Base-by-base conservation (phyloP, 2,888 invertebrate species). In the Nezara viridula region DNA sequence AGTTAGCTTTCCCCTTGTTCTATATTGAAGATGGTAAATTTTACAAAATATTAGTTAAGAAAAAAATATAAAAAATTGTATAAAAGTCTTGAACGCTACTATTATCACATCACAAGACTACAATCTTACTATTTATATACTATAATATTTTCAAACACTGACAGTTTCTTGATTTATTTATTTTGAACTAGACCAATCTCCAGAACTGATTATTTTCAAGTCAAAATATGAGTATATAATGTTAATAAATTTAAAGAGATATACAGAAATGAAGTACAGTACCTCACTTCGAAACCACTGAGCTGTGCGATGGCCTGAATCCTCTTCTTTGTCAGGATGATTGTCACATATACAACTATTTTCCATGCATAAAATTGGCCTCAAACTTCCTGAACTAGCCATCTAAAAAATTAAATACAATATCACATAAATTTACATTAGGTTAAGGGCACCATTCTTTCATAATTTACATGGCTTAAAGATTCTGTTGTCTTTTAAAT, bases 341-440 rank as follows among this genome's bases (percentile, higher is more conserved):
- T 91, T 90, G 88, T 92, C 92, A 85, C 97, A 96, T 92, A 97
- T 95, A 92, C 96, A 97, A 55, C 96, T 96, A 93, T 97, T 97
- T 92, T 97, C 97, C 90, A 97, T 96, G 92, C 97, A 97, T 92
- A 97, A 93, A 95, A 97, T 96, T 91, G 96, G 96, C 92, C 97
- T 96, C 92, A 97, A 96, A 92, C 97, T 96, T 9, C 92, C 92
- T 4, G 92, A 91, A 85, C 92, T 92, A 19, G 93, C 92, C 60
- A 93, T 90, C 93, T 93, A 91, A 27, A 92, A 55, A 60, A 27
- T n/a, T n/a, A 27, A 32, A 27, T 2, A 37, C 0, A n/a, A 55
- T n/a, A n/a, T n/a, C n/a, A n/a, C 19, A 24, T n/a, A 55, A n/a
- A 55, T 4, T n/a, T n/a, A 55, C 9, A 21, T 21, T 50, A 21